Evolutionary conservation across 2,797 vertebrate species (phyloP).

Genomic region (Lophius americanus): DNA sequence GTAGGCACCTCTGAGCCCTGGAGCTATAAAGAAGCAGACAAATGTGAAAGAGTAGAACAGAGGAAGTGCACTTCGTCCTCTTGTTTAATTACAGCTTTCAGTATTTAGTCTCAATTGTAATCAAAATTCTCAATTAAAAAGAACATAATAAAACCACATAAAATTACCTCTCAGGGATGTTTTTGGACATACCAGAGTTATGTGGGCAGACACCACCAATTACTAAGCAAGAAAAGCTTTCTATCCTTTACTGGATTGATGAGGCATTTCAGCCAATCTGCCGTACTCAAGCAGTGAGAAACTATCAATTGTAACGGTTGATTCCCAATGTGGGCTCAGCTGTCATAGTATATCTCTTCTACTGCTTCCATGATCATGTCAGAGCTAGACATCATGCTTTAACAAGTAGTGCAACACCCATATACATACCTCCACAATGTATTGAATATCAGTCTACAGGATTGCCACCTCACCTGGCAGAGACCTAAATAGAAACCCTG

Average conservation of each 20-base stretch:
- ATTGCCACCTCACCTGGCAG: no score
- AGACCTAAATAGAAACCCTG: neutral
- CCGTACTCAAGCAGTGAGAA: conserved; percentile 3
- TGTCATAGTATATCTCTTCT: conserved; percentile 1
- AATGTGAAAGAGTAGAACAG: conserved; percentile 9
- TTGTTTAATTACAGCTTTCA: neutral
- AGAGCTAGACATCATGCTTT: neutral
- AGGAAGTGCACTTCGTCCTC: conserved; percentile 20
- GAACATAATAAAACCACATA: neutral
- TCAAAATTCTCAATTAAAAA: neutral
- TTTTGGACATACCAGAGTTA: no score
- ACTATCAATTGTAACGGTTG: conserved; percentile 15
- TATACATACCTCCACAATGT: neutral
- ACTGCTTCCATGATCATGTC: neutral
- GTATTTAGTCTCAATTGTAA: no score
- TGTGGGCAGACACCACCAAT: conserved; percentile 11
- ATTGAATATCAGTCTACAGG: neutral
- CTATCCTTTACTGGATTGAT: conserved; percentile 42
- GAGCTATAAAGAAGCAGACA: conserved; percentile 17
- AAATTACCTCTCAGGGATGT: neutral
- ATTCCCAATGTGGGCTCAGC: conserved; percentile 23
- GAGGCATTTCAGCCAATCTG: conserved; percentile 8
- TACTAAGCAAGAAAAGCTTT: conserved; percentile 6
- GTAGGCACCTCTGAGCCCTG: conserved; percentile 25
- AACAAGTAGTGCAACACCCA: neutral